phyloP scores from a whole-genome alignment of 37 sponge, comb jelly and placozoan genomes.

The Chondrosia reniformis region DNA sequence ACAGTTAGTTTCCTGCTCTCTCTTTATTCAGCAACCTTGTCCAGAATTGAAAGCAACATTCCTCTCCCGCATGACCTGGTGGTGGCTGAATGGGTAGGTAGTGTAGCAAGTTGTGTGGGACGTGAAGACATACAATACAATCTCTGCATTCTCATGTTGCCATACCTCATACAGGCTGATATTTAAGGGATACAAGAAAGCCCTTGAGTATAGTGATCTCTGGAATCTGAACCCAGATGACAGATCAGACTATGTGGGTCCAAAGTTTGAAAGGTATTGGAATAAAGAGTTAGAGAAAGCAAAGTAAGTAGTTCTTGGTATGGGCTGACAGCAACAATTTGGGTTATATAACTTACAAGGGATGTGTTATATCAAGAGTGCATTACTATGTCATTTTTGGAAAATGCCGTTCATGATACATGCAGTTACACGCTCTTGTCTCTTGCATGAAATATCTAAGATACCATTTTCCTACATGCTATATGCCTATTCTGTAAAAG shows the following conservation, averaged over 20 bases:
- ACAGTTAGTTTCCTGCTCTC: background rate
- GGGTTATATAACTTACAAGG: too few species aligned
- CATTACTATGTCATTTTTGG: too few species aligned
- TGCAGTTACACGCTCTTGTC: too few species aligned
- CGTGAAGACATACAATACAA: background rate
- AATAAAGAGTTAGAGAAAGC: conserved; percentile 35
- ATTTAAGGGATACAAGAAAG: conserved; percentile 19
- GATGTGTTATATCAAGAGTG: too few species aligned
- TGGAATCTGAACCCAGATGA: conserved; percentile 37
- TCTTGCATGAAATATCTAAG: too few species aligned
- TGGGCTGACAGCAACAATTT: too few species aligned
- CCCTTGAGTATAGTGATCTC: conserved; percentile 35
- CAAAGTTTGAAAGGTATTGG: conserved; percentile 30
- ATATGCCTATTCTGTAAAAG: too few species aligned
- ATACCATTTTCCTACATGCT: too few species aligned
- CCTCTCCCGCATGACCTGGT: conserved; percentile 67
- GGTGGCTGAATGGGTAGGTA: conserved; percentile 54
- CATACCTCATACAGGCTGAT: conserved; percentile 16
- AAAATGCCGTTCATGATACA: too few species aligned
- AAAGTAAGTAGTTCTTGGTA: conserved; percentile 26
- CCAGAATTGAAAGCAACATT: conserved; percentile 58
- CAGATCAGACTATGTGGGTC: conserved; percentile 16
- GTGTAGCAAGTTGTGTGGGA: background rate
- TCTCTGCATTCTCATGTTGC: background rate
- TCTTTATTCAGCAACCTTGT: conserved; percentile 39